phyloP scores from a whole-genome alignment of 2,888 invertebrate genomes.

The Linnaemya tessellans region DNA sequence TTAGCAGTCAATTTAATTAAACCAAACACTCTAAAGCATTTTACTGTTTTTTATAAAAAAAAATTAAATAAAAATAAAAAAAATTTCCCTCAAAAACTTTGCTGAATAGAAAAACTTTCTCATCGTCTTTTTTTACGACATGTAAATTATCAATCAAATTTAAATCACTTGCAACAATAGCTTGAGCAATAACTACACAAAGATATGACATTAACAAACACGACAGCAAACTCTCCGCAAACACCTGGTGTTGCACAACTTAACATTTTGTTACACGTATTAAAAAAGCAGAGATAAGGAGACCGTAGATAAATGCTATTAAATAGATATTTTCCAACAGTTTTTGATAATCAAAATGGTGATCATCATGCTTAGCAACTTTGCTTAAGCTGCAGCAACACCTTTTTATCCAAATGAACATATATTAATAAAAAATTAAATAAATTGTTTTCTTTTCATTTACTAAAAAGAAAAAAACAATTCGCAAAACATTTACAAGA shows the following conservation, averaged over 20 bases:
- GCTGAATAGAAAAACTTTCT: constrained; percentile 55
- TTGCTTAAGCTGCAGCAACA: not conserved
- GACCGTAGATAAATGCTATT: not conserved
- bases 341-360: constrained; percentile 7
- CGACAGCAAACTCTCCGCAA: constrained; percentile 19
- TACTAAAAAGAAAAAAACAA: not conserved
- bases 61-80: no score
- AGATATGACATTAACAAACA: not conserved
- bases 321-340: constrained; percentile 11
- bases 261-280: constrained; percentile 18
- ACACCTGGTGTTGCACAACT: constrained; percentile 67
- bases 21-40: not conserved
- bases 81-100: constrained; percentile 5
- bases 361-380: constrained; percentile 8
- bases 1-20: not conserved
- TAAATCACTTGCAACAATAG: constrained; percentile 25
- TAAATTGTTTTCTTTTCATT: constrained; percentile 34
- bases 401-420: constrained; percentile 20
- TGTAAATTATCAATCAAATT: constrained; percentile 69
- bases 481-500: constrained; percentile 11
- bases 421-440: constrained; percentile 13
- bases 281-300: constrained; percentile 7
- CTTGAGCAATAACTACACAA: not conserved
- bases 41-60: not conserved
- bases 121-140: constrained; percentile 45